These are phyloP conservation scores for Oryzias dopingdopingensis DNA, from an alignment of 2,797 vertebrate genomes.

Conservation along the genomic window DNA sequence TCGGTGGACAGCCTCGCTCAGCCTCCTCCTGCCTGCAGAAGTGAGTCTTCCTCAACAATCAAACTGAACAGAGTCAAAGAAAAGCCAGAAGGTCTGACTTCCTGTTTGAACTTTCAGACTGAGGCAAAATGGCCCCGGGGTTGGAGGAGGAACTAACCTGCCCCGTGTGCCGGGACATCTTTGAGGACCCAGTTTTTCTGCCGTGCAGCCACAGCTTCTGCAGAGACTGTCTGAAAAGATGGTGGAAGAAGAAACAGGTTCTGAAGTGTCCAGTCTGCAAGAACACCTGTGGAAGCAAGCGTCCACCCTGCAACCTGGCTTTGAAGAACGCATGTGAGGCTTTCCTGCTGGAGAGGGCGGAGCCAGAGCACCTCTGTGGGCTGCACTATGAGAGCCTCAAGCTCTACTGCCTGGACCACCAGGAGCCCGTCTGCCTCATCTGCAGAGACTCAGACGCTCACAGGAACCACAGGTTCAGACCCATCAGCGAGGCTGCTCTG, in stretches of 20 bases:
- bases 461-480: constrained; percentile 5
- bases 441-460: constrained; percentile 8
- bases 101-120: neutral
- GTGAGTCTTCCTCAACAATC: neutral
- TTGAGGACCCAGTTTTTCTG: constrained; percentile 25
- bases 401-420: constrained; percentile 15
- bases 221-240: neutral
- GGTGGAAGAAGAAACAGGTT: constrained; percentile 1
- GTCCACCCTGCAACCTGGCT: constrained; percentile 10
- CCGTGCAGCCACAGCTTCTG: constrained; percentile 40
- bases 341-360: constrained; percentile 7
- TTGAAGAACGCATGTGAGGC: constrained; percentile 17
- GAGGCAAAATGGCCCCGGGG: constrained; percentile 3
- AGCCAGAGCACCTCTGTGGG: neutral
- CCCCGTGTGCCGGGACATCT: constrained; percentile 15
- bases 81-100: neutral
- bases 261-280: constrained; percentile 15
- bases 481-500: constrained; percentile 2
- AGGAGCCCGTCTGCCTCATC: constrained; percentile 9
- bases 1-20: too few relatives aligned
- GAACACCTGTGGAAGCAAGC: neutral
- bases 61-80: too few relatives aligned
- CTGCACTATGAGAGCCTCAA: constrained; percentile 16
- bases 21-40: neutral
- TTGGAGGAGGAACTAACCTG: constrained; percentile 16